These are phyloP conservation scores for Ophion ventricosus DNA, from an alignment of 2,888 invertebrate species.

Conservation along the genomic window DNA sequence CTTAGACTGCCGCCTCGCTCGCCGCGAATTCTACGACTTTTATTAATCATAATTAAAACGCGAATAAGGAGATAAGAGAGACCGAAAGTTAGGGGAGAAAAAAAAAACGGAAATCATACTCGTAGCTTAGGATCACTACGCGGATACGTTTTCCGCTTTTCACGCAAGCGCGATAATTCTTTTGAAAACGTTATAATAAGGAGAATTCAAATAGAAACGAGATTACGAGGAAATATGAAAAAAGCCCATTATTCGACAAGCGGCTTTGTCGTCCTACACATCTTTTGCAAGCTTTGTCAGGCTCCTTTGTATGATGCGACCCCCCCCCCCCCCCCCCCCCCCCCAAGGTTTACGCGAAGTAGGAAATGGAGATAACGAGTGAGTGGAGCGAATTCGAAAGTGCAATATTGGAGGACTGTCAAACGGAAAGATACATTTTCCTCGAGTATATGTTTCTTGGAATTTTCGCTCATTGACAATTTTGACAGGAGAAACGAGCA, in stretches of 20 bases:
- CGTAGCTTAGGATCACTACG: conserved; percentile 58
- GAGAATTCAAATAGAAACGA: conserved; percentile 18
- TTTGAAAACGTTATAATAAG: conserved; percentile 20
- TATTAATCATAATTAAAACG: conserved; percentile 53
- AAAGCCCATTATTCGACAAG: conserved; percentile 41
- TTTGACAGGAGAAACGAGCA: conserved; percentile 27
- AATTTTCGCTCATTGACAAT: conserved; percentile 36
- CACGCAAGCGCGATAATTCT: conserved; percentile 57
- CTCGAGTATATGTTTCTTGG: conserved; percentile 5
- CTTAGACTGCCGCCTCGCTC: conserved; percentile 64
- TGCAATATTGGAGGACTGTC: background rate
- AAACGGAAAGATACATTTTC: conserved; percentile 5
- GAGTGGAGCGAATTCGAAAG: background rate
- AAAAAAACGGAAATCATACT: conserved; percentile 48
- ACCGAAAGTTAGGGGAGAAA: conserved; percentile 23
- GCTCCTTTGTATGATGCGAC: conserved; percentile 64
- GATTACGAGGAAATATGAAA: conserved; percentile 39
- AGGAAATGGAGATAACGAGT: background rate
- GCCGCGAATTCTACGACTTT: conserved; percentile 61
- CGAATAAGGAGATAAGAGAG: conserved; percentile 24
- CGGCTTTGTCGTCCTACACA: conserved; percentile 51
- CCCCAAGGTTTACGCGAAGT: background rate
- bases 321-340: conserved; percentile 32
- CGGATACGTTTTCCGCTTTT: conserved; percentile 63
- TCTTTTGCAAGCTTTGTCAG: conserved; percentile 67